Conservation (phyloP, 2,888 invertebrate genomes). For the Athrips mouffetella region DNA sequence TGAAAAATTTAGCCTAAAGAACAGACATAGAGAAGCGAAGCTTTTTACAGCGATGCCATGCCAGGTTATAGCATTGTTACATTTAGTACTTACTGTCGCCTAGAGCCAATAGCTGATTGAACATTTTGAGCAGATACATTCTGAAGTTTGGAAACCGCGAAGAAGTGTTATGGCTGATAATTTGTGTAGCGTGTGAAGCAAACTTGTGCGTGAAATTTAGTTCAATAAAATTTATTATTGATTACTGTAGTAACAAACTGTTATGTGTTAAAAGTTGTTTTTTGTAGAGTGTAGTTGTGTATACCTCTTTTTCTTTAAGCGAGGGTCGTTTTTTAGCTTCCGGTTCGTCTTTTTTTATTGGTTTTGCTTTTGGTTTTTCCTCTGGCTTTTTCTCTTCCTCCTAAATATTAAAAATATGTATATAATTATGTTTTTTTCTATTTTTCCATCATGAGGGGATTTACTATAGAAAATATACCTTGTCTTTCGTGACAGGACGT, state of each 20-base stretch:
- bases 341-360: constrained; percentile 59
- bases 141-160: constrained; percentile 30
- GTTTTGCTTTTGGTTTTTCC: constrained; percentile 66
- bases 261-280: constrained; percentile 30
- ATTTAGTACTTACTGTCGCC: constrained; percentile 25
- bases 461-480: no score
- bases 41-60: constrained; percentile 43
- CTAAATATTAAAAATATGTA: constrained; percentile 43
- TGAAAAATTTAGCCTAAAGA: constrained; percentile 22
- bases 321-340: constrained; percentile 65
- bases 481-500: constrained; percentile 63
- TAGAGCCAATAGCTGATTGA: constrained; percentile 15
- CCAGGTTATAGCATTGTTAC: constrained; percentile 32
- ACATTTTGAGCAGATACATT: constrained; percentile 16
- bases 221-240: constrained; percentile 27
- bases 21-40: constrained; percentile 42
- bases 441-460: no score
- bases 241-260: constrained; percentile 34
- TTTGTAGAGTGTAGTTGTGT: constrained; percentile 30
- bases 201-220: constrained; percentile 32
- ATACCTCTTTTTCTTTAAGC: constrained; percentile 69
- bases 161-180: constrained; percentile 35
- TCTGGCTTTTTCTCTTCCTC: constrained; percentile 68
- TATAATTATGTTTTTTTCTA: constrained; percentile 5
- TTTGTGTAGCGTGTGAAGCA: constrained; percentile 24